Conservation (phyloP, 1,140 invertebrate genomes). For the Halesus radiatus region DNA sequence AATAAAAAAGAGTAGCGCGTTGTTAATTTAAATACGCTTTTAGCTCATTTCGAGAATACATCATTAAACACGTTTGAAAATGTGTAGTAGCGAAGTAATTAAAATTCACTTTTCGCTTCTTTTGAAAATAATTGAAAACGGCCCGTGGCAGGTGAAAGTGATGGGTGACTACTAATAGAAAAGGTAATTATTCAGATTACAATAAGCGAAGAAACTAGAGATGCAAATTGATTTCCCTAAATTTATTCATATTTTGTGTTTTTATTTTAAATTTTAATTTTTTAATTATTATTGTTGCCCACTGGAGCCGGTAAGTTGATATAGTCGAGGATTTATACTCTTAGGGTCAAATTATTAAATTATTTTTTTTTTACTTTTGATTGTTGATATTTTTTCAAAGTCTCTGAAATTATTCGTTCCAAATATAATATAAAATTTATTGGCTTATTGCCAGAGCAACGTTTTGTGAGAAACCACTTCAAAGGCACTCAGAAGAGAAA, state of each 20-base stretch:
- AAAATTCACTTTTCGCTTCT: conserved; percentile 47
- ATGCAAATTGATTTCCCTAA: no score
- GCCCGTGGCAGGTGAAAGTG: conserved; percentile 35
- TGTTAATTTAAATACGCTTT: conserved; percentile 20
- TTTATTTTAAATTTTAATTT: no score
- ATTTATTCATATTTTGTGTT: no score
- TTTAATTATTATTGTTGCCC: conserved; percentile 23
- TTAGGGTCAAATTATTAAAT: no score
- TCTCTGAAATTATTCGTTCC: no score
- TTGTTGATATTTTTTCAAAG: no score
- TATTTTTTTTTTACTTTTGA: no score
- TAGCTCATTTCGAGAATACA: not conserved
- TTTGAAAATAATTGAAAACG: conserved; percentile 38
- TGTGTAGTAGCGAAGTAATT: conserved; percentile 18
- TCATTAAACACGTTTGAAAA: conserved; percentile 42
- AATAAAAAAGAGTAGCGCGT: conserved; percentile 3
- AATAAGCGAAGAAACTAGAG: conserved; percentile 50
- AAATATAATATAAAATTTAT: no score
- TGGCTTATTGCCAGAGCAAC: no score
- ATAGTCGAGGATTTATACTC: not conserved
- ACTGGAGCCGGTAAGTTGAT: not conserved
- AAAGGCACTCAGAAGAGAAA: no score
- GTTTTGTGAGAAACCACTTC: no score
- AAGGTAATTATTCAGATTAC: conserved; percentile 55
- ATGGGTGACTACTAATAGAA: conserved; percentile 49